Conservation (phyloP, 2,113 vertebrate species). For the Platichthys stellatus region DNA sequence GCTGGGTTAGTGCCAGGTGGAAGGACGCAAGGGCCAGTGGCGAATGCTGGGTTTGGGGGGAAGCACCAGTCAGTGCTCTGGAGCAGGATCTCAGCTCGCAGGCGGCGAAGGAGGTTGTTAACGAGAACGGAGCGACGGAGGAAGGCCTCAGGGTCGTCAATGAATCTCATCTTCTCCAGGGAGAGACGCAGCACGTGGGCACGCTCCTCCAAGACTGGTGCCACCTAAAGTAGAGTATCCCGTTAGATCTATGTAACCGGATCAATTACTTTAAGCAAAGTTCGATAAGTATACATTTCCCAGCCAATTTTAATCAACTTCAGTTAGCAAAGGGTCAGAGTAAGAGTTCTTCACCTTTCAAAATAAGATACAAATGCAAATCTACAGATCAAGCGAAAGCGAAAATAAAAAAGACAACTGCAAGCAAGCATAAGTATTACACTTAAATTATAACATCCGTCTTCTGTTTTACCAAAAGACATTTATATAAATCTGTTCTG, state of each 20-base stretch:
- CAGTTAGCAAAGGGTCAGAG: too few species aligned
- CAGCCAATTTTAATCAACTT: too few species aligned
- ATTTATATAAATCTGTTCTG: too few species aligned
- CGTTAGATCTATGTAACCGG: neutral
- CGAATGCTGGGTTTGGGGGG: slow-evolving; percentile 71
- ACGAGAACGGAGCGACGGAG: slow-evolving; percentile 95
- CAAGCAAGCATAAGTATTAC: too few species aligned
- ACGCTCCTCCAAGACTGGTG: slow-evolving; percentile 91
- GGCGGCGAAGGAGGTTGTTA: slow-evolving; percentile 94
- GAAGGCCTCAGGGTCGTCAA: slow-evolving; percentile 95
- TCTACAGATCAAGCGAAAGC: too few species aligned
- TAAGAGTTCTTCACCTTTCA: too few species aligned
- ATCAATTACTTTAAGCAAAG: neutral
- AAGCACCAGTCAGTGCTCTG: slow-evolving; percentile 94
- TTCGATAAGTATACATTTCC: too few species aligned
- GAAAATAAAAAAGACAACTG: too few species aligned
- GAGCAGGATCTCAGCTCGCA: slow-evolving; percentile 92
- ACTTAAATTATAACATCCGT: too few species aligned
- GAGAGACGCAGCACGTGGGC: slow-evolving; percentile 96
- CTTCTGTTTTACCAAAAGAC: too few species aligned
- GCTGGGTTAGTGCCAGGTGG: slow-evolving; percentile 45
- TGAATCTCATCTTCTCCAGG: slow-evolving; percentile 95
- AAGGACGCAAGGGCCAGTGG: slow-evolving; percentile 44
- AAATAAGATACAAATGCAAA: too few species aligned
- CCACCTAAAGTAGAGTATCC: slow-evolving; percentile 79